Conservation (phyloP, 2,888 invertebrate species). For the Hemaris fuciformis region DNA sequence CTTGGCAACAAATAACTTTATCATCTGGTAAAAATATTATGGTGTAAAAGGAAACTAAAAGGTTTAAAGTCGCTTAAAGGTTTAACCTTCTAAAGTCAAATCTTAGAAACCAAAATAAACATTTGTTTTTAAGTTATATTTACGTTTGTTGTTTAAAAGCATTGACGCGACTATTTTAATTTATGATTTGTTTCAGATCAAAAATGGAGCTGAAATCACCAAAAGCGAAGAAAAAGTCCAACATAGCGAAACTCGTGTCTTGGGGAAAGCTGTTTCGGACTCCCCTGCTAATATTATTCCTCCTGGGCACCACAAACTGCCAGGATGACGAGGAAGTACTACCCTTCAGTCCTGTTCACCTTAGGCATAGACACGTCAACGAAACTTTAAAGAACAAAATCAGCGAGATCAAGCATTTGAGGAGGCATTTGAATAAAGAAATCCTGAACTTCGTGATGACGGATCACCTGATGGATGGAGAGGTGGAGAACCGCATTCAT, state of each 20-base stretch:
- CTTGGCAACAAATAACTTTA: too few species aligned
- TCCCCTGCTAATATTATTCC: conserved; percentile 61
- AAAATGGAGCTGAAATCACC: conserved; percentile 72
- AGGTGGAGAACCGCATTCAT: conserved; percentile 84
- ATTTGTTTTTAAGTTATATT: too few species aligned
- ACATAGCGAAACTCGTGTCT: conserved; percentile 49
- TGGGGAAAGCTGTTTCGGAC: conserved; percentile 67
- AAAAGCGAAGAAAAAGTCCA: conserved; percentile 70
- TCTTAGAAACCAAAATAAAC: too few species aligned
- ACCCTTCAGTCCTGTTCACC: conserved; percentile 24
- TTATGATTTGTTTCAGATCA: conserved; percentile 58
- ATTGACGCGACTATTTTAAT: too few species aligned
- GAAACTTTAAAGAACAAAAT: conserved; percentile 46
- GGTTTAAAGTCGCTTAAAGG: too few species aligned
- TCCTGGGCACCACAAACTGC: conserved; percentile 66
- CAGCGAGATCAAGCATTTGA: conserved; percentile 67
- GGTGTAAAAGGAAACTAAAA: too few species aligned
- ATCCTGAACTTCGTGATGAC: conserved; percentile 84
- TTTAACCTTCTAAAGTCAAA: too few species aligned
- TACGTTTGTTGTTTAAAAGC: too few species aligned
- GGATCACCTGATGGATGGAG: conserved; percentile 86
- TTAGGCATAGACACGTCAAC: conserved; percentile 52
- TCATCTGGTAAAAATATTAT: too few species aligned
- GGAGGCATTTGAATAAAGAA: conserved; percentile 65
- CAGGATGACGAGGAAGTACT: conserved; percentile 50